phyloP scores from a whole-genome alignment of 2,797 vertebrate genomes.

The Tenualosa ilisha region DNA sequence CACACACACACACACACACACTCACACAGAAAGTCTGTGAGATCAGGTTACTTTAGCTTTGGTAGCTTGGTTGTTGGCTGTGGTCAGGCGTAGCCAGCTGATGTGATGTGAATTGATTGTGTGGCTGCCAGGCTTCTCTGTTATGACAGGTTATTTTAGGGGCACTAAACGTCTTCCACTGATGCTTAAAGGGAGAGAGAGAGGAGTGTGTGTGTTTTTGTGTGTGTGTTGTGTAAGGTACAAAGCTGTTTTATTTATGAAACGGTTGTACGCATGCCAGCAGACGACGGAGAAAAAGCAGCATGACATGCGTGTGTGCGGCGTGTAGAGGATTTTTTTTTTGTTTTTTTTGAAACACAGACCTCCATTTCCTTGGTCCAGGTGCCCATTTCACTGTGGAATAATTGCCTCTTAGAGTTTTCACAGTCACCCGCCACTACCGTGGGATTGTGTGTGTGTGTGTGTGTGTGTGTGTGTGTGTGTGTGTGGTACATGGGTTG shows the following conservation, averaged over 20 bases:
- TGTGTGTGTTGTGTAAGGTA: slow-evolving; percentile 24
- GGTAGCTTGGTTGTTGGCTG: slow-evolving; percentile 30
- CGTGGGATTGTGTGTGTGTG: not conserved
- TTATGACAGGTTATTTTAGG: slow-evolving; percentile 73
- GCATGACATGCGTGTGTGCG: slow-evolving; percentile 37
- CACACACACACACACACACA: slow-evolving; percentile 15
- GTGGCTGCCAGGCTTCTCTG: slow-evolving; percentile 64
- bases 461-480: slow-evolving; percentile 1
- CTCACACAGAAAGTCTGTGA: slow-evolving; percentile 45
- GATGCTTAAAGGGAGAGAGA: slow-evolving; percentile 59
- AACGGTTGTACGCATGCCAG: slow-evolving; percentile 34
- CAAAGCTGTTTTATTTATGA: slow-evolving; percentile 57
- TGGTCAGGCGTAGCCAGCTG: slow-evolving; percentile 65
- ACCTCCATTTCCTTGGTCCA: slow-evolving; percentile 9
- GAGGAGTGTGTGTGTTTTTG: not conserved
- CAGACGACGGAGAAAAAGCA: not conserved
- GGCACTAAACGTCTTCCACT: slow-evolving; percentile 65
- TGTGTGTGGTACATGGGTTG: not conserved
- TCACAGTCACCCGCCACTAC: slow-evolving; percentile 11
- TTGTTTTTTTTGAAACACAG: slow-evolving; percentile 25
- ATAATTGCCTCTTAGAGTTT: slow-evolving; percentile 40
- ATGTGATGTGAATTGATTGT: slow-evolving; percentile 75
- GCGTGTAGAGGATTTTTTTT: not conserved
- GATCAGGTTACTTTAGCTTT: slow-evolving; percentile 64
- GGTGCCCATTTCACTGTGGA: slow-evolving; percentile 39